Evolutionary conservation across 1,140 invertebrate genomes (phyloP), one percentile per base, ranked within the genome.

Genomic region (Bombus breviceps): DNA sequence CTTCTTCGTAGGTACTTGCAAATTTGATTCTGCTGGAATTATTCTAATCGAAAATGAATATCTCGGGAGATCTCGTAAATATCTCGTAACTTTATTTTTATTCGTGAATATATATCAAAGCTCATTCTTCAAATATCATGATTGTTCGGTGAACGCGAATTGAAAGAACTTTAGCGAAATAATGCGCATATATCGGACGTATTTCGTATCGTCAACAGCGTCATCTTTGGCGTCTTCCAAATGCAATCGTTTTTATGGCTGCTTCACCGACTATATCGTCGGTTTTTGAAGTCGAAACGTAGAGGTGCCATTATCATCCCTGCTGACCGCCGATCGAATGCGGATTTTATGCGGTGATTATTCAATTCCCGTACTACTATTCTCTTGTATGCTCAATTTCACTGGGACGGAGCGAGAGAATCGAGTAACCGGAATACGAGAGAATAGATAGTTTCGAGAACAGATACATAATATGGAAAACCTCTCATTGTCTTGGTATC

Each of bases 401-500:
- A 15, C 15, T 22, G 69, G 83, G 22, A 15, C 13, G 6, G 62
- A 81, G 77, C 43, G 59, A 73, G 73, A 25, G 57, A 77, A 53
- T 80, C 66, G 76, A 32, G 43, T 47, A 10, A 15, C 6, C 15
- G 43, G 62, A 32, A 84, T 73, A 90, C 71, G 68, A 76, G 88
- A 43, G 37, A 62, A 85, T 64, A 53, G 84, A 88, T 90, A 85
- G 89, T 85, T 69, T 28, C 41, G 71, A 37, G 75, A 90, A 86
- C 57, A 57, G 66, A 87, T 47, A 47, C 43, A 15, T 88, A 93
- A 91, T 91, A 92, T 82, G 86, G 88, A 90, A 86, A 78, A 64
- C 53, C 66, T 82, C 92, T 93, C 91, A 93, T 94, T 94, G 93
- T 94, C 92, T 93, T 86, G 89, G 91, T 92, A 91, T 93, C 91